phyloP scores from a whole-genome alignment of 92 coral and sea anemone species.

The Epizoanthus stellaris region DNA sequence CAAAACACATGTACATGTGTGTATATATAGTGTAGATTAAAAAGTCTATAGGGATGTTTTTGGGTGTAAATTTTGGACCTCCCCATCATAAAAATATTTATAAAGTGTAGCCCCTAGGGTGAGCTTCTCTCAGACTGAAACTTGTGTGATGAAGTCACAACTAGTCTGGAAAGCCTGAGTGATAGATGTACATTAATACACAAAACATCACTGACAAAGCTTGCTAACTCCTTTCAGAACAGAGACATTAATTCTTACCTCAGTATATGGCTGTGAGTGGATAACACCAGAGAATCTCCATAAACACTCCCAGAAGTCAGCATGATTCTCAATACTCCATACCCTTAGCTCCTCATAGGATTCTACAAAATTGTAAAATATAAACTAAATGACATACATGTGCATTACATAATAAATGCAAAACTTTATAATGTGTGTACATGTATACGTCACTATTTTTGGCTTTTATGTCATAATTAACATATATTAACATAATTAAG shows the following conservation, averaged over 20 bases:
- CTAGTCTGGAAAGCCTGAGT: neutral
- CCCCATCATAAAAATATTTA: too few species aligned
- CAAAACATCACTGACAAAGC: neutral
- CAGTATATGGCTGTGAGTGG: conserved; percentile 80
- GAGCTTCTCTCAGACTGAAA: neutral
- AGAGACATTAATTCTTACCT: conserved; percentile 63
- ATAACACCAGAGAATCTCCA: conserved; percentile 84
- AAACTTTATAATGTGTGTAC: neutral
- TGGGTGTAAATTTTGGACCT: too few species aligned
- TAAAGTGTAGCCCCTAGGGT: too few species aligned
- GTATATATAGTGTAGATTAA: too few species aligned
- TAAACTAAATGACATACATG: too few species aligned
- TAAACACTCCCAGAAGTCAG: conserved; percentile 91
- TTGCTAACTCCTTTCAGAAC: neutral
- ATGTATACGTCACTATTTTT: too few species aligned
- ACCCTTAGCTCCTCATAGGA: conserved; percentile 82
- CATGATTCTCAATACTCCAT: conserved; percentile 77
- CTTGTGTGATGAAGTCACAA: too few species aligned
- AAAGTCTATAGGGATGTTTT: too few species aligned
- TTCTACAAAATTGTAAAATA: conserved; percentile 54
- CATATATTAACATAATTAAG: too few species aligned
- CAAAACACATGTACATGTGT: too few species aligned
- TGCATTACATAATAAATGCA: neutral
- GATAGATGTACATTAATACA: too few species aligned
- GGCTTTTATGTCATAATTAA: too few species aligned